Conservation (phyloP, 2,797 vertebrate species). For the Eidolon dupreanum region DNA sequence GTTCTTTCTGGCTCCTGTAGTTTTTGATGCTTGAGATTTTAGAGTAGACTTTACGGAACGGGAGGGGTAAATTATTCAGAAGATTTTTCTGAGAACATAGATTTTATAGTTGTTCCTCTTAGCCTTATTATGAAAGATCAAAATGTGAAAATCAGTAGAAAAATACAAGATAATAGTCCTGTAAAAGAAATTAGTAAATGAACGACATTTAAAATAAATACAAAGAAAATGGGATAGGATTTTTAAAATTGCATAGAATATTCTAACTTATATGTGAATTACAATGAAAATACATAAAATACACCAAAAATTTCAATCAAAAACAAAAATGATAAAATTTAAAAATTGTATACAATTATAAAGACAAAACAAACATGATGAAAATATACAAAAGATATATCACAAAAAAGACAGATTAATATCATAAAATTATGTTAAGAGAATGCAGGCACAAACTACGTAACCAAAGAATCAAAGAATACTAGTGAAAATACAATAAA, state of each 20-base stretch:
- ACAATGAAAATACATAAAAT: not conserved
- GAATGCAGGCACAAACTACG: not conserved
- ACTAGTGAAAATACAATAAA: not conserved
- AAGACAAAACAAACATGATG: not conserved
- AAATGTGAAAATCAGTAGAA: conserved; percentile 5
- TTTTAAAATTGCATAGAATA: not conserved
- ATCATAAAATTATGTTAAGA: not conserved
- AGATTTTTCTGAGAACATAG: not conserved
- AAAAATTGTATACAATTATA: not conserved
- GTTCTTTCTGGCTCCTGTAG: not conserved
- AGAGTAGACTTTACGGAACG: not conserved
- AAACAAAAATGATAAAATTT: not conserved
- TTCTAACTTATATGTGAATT: not conserved
- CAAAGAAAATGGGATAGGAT: not conserved
- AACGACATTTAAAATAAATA: not conserved
- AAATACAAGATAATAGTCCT: not conserved
- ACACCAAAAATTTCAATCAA: not conserved
- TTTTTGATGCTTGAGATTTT: conserved; percentile 5
- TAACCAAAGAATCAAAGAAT: not conserved
- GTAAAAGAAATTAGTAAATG: not conserved
- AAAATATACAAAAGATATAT: not conserved
- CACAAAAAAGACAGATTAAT: not conserved
- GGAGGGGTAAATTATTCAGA: conserved; percentile 39
- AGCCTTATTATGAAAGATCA: not conserved
- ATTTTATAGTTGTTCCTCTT: conserved; percentile 40